phyloP scores from a whole-genome alignment of 2,113 vertebrate genomes.

The Otolemur garnettii region DNA sequence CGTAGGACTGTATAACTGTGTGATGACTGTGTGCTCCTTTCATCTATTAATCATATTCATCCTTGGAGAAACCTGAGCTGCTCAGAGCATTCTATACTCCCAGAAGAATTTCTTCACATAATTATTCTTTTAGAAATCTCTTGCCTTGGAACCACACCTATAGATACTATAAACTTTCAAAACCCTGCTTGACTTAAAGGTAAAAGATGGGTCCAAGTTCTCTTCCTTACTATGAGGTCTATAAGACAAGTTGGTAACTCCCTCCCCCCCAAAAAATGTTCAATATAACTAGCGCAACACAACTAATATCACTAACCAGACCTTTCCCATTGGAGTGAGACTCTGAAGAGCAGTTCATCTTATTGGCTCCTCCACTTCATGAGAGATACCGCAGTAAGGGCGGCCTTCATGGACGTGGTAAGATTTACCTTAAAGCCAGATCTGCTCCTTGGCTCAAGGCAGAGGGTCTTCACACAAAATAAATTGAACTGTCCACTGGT shows the following conservation, averaged over 20 bases:
- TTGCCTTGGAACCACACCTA: background rate
- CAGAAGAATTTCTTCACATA: background rate
- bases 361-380: background rate
- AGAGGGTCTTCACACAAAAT: background rate
- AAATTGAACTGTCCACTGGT: background rate
- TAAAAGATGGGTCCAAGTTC: background rate
- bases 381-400: background rate
- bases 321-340: background rate
- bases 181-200: conserved; percentile 36
- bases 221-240: background rate
- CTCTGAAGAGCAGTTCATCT: background rate
- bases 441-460: background rate
- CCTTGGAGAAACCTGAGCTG: conserved; percentile 21
- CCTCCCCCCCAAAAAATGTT: background rate
- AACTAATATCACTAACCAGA: background rate
- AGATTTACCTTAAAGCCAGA: background rate
- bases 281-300: background rate
- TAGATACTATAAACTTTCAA: background rate
- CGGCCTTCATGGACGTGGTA: background rate
- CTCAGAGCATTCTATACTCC: background rate
- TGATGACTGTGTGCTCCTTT: background rate
- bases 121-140: conserved; percentile 53
- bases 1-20: background rate
- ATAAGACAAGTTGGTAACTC: background rate
- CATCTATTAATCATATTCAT: background rate